Base-by-base conservation (phyloP, 2,888 invertebrate genomes). In the Labia minor region DNA sequence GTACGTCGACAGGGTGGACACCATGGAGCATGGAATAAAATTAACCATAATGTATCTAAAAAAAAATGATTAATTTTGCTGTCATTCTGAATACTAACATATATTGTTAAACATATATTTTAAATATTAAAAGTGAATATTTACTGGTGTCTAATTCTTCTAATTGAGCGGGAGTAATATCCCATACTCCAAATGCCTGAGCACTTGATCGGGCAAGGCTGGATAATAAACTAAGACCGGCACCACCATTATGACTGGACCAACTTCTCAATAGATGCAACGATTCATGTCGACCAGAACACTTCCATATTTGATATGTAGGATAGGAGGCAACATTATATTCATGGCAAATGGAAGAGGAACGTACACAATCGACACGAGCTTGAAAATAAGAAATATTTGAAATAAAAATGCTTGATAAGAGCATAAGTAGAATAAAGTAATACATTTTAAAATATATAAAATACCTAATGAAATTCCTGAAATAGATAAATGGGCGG, bases 1-100 rank as follows among this genome's bases (percentile, higher is more conserved):
- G 49, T 49, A 14, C 49, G 49, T 2, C 49, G 85, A 74, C 89
- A 90, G 0, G 88, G 88, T 1, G 84, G 85, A 77, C 89, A 90
- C 88, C 88, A 88, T 0, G 87, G 85, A 11, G 86, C 87, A 75
- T 81, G 88, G 76, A 84, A 89, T 77, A 88, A 87, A 1, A 89
- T 83, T 20, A 86, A 74, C 86, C 87, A 88, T 2, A 87, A 75
- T 68, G 83, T 81, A 64, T 81, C 78, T 10, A 74, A 49, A 49
- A 4, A 49, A 49, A 49, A 14, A 49, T 49, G n/a, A 16, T 49
- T 33, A 33, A 33, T 33, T 33, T 33, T 33, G 33, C 33, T 33
- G 33, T 11, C 33, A 33, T 33, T 6, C 33, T 33, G 6, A 33
- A 11, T 11, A 8, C 33, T 11, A 33, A 33, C 33, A 33, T 33